A percentile compares a stretch with the other conserved stretches of the same genome.
These are phyloP conservation scores for Leptestheria dahalacensis DNA, from an alignment of 1,140 invertebrate species.

Conservation along the genomic window DNA sequence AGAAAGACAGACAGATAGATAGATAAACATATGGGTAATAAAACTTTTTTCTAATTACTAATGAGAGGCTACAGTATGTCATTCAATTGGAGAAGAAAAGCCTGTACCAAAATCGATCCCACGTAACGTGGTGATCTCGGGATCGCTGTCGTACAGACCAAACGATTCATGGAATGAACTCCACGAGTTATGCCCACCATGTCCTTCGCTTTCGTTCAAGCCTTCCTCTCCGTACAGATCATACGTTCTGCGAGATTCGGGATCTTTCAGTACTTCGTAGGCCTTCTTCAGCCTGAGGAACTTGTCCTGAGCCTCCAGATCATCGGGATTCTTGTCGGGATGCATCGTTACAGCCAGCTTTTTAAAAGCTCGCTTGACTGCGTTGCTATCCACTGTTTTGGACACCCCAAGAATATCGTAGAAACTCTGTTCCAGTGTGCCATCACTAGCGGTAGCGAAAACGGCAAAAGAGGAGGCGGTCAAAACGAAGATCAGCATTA, in stretches of 20 bases:
- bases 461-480: neutral
- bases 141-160: constrained; percentile 76
- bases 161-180: constrained; percentile 70
- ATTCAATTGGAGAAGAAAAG: too few species aligned
- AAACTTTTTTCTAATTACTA: too few species aligned
- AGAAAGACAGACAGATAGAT: too few species aligned
- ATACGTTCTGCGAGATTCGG: constrained; percentile 58
- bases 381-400: constrained; percentile 49
- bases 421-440: constrained; percentile 29
- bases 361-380: constrained; percentile 69
- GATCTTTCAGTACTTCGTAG: constrained; percentile 72
- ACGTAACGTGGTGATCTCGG: constrained; percentile 58
- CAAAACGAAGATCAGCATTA: neutral
- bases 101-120: constrained; percentile 62
- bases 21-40: too few species aligned
- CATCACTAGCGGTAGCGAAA: neutral
- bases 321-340: constrained; percentile 68
- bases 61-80: too few species aligned
- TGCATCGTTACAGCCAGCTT: constrained; percentile 59
- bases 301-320: constrained; percentile 51
- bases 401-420: constrained; percentile 55
- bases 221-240: constrained; percentile 61
- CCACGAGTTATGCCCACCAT: constrained; percentile 56
- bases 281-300: constrained; percentile 63
- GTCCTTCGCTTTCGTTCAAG: constrained; percentile 36